Percentiles rank a stretch among this genome's conserved stretches.
phyloP scores from a whole-genome alignment of 1,140 invertebrate genomes.

The Melanaphis sacchari region DNA sequence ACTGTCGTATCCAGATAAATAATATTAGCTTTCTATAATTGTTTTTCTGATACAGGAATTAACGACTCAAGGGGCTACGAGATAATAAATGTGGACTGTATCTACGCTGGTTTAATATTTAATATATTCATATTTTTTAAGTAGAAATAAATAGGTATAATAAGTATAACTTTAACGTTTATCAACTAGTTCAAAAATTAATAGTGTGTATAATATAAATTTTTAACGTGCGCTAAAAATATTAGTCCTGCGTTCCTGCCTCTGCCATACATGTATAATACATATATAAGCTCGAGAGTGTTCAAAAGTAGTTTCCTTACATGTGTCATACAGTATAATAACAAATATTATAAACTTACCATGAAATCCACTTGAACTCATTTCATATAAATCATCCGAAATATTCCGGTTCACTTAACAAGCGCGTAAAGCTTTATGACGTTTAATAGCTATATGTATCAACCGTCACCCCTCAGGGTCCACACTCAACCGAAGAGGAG shows the following conservation, averaged over 20 bases:
- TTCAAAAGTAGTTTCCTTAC: background rate
- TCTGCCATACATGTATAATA: background rate
- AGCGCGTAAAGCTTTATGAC: background rate
- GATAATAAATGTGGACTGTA: background rate
- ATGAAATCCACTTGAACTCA: conserved; percentile 2
- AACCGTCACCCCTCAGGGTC: background rate
- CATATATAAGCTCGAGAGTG: conserved; percentile 1
- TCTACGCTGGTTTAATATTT: background rate
- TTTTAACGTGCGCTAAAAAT: background rate
- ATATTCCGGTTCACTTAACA: conserved; percentile 7
- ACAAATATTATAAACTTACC: conserved; percentile 1
- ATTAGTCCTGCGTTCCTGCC: background rate
- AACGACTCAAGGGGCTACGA: background rate
- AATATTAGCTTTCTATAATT: background rate
- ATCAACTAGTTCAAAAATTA: background rate
- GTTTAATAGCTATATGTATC: background rate
- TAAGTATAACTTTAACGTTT: background rate
- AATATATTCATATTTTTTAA: background rate
- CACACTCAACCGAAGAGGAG: background rate
- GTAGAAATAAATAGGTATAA: background rate
- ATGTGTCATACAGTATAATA: background rate
- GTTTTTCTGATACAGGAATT: background rate
- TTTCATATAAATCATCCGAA: conserved; percentile 4
- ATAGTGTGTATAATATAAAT: background rate
- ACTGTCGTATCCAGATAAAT: background rate